Base-by-base conservation (phyloP, 2,888 invertebrate species). In the Pachliopta kotzebuea region DNA sequence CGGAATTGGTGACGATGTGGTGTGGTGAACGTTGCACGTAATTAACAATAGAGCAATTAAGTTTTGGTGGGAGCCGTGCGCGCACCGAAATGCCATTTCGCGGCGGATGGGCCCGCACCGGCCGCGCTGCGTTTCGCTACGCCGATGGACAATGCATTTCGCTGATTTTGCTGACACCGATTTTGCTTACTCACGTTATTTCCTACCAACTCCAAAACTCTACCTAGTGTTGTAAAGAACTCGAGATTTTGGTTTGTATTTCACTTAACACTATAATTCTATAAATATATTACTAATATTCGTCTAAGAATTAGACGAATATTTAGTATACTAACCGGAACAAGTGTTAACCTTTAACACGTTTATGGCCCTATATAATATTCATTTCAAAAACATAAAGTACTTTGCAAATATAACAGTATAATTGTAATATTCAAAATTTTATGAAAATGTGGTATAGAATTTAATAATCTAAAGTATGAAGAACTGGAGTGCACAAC, bases 41-140 rank as follows among this genome's bases (percentile, higher is more conserved):
- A 91, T 90, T 90, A 90, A 90, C 90, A 91, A 91, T 90, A 87
- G 89, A 86, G 86, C 88, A 91, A 91, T 90, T 91, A 90, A 90
- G 84, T 85, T 84, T n/a, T 79, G 76, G 79, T 69, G 77, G 78
- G 75, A 78, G 76, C 81, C 84, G 82, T 83, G 81, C 78, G 72
- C 79, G 76, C 78, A 74, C 71, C 78, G 82, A 82, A 88, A 79
- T 84, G 66, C 54, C 42, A 63, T 63, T 66, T 62, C 56, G 60
- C 67, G 67, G 58, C 67, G 66, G 45, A 62, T 67, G 42, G 58
- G 45, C 56, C 62, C 24, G 37, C 37, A 52, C 68, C 72, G 71
- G 70, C 69, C 70, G 70, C 74, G 72, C 71, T 66, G 52, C 81
- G 85, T 83, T 84, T 78, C 81, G 84, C 83, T 78, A 77, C 75